These are phyloP conservation scores for Heliconius congener DNA, from an alignment of 1,140 invertebrate species.

Conservation along the genomic window DNA sequence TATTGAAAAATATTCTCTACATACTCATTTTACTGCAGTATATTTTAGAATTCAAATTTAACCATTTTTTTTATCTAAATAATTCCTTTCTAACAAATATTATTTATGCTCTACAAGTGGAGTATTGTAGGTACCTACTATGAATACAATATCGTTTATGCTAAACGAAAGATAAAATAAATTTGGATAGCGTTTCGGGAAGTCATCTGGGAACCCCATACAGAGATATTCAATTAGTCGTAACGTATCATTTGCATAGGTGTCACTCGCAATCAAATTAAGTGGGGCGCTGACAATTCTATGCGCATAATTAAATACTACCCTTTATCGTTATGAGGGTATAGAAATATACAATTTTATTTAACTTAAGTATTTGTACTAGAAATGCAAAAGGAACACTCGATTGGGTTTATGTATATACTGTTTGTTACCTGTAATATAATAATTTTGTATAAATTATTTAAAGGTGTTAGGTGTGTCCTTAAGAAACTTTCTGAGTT, in stretches of 20 bases:
- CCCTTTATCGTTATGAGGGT: conserved; percentile 56
- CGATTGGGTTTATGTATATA: conserved; percentile 9
- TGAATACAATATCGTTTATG: conserved; percentile 9
- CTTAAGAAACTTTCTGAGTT: no score
- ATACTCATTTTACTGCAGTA: no score
- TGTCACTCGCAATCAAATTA: conserved; percentile 76
- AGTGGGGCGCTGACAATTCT: conserved; percentile 64
- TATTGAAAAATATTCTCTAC: no score
- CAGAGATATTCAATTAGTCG: conserved; percentile 78
- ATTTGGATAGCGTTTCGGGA: conserved; percentile 20
- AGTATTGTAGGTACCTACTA: background rate
- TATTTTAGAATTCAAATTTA: no score
- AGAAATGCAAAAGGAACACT: background rate
- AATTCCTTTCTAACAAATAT: background rate
- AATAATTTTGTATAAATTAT: background rate
- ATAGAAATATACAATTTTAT: conserved; percentile 44
- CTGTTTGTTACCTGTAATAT: background rate
- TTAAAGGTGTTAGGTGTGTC: no score
- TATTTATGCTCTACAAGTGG: background rate
- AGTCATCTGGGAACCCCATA: conserved; percentile 61
- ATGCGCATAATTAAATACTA: conserved; percentile 74
- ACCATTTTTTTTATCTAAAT: no score
- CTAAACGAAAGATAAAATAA: conserved; percentile 19
- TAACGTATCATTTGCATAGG: conserved; percentile 76
- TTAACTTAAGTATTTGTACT: conserved; percentile 7